phyloP scores from a whole-genome alignment of 2,797 vertebrate species.

The Myiotriccus ornatus region DNA sequence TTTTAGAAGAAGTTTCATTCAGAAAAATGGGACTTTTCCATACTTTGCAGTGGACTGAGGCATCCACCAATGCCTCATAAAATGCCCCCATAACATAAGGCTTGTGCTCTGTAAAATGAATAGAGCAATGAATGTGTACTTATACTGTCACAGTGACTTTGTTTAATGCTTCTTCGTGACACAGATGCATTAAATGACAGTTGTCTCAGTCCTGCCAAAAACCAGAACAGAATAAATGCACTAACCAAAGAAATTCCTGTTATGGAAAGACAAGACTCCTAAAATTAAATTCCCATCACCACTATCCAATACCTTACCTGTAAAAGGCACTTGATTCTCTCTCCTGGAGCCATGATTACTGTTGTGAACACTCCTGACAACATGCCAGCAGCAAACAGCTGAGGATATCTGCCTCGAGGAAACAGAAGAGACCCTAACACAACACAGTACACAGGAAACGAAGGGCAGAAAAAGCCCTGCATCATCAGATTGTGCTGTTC shows the following conservation, averaged over 20 bases:
- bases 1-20: neutral
- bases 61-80: neutral
- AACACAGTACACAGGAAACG: neutral
- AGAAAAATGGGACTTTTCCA: neutral
- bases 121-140: neutral
- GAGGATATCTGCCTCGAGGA: constrained; percentile 85
- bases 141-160: neutral
- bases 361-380: constrained; percentile 96
- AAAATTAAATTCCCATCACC: neutral
- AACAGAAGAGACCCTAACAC: constrained; percentile 14
- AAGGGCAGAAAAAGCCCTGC: neutral
- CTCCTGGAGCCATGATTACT: constrained; percentile 96
- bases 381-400: constrained; percentile 96
- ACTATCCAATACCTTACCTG: constrained; percentile 81
- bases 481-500: neutral
- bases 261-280: neutral
- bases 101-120: neutral
- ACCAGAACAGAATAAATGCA: neutral
- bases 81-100: neutral
- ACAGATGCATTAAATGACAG: neutral
- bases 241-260: neutral
- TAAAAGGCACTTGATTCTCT: constrained; percentile 96
- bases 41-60: neutral
- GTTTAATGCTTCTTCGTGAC: neutral
- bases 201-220: constrained; percentile 5